These are phyloP conservation scores for Drosophila cognata DNA, from an alignment of 2,888 invertebrate genomes.

Conservation along the genomic window DNA sequence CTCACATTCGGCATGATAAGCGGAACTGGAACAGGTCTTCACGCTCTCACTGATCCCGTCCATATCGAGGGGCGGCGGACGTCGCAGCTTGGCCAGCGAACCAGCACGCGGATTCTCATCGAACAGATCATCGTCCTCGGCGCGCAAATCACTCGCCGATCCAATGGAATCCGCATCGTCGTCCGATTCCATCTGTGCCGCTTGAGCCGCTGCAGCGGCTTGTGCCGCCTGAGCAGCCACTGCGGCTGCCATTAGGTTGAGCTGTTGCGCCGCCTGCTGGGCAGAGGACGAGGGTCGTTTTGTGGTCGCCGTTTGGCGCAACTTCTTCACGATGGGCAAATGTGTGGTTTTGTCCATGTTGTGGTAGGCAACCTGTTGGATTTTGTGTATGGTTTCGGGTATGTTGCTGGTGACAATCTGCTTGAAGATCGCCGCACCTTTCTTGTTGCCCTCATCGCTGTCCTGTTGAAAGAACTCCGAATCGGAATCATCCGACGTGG, in stretches of 20 bases:
- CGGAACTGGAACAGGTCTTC: slow-evolving; percentile 89
- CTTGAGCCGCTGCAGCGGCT: slow-evolving; percentile 40
- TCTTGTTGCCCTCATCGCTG: slow-evolving; percentile 73
- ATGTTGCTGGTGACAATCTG: slow-evolving; percentile 86
- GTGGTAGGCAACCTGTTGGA: slow-evolving; percentile 86
- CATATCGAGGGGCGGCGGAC: slow-evolving; percentile 82
- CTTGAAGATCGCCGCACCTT: slow-evolving; percentile 82
- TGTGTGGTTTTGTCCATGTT: slow-evolving; percentile 85
- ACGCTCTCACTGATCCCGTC: slow-evolving; percentile 88
- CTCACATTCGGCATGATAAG: slow-evolving; percentile 90
- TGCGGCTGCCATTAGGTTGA: slow-evolving; percentile 73
- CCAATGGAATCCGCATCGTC: slow-evolving; percentile 90
- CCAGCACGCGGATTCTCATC: slow-evolving; percentile 83
- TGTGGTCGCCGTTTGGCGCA: slow-evolving; percentile 85
- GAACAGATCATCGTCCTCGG: slow-evolving; percentile 86
- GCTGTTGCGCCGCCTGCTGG: slow-evolving; percentile 80
- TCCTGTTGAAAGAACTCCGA: slow-evolving; percentile 85
- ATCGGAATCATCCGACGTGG: slow-evolving; percentile 86
- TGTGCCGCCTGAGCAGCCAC: slow-evolving; percentile 71
- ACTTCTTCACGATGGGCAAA: slow-evolving; percentile 85
- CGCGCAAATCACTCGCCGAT: slow-evolving; percentile 89
- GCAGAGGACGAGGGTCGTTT: slow-evolving; percentile 80
- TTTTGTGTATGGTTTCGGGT: slow-evolving; percentile 86
- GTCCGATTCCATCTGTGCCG: slow-evolving; percentile 73
- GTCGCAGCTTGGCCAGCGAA: slow-evolving; percentile 78